A percentile compares a stretch with the other conserved stretches of the same genome.
Conservation (phyloP, 2,797 vertebrate genomes). For the Smutsia gigantea region DNA sequence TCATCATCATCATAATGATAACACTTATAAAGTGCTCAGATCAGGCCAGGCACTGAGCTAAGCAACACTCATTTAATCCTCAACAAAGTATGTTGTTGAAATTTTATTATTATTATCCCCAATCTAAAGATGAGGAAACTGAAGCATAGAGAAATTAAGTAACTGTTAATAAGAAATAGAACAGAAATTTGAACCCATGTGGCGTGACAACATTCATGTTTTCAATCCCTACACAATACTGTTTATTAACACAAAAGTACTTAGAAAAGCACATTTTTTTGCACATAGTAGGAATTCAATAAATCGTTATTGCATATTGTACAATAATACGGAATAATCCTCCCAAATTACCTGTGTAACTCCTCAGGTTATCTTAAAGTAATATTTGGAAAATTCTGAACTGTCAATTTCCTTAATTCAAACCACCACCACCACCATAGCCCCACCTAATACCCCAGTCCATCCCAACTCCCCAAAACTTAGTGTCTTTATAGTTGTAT, state of each 20-base stretch:
- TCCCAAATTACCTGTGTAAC: conserved; percentile 5
- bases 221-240: background rate
- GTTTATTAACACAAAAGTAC: conserved; percentile 20
- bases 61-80: background rate
- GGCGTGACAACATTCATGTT: background rate
- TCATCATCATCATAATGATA: background rate
- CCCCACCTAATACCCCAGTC: background rate
- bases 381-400: conserved; percentile 44
- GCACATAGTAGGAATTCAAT: background rate
- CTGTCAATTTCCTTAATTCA: conserved; percentile 58
- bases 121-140: too few species aligned
- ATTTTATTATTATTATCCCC: too few species aligned
- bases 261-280: conserved; percentile 12
- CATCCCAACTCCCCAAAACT: background rate
- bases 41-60: background rate
- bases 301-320: background rate
- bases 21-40: background rate
- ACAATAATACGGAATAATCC: background rate
- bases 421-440: conserved; percentile 22
- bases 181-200: background rate
- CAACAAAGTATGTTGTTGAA: conserved; percentile 31
- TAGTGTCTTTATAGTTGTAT: background rate
- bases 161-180: conserved; percentile 28
- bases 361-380: conserved; percentile 17
- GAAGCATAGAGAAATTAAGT: conserved; percentile 1